Evolutionary conservation across 2,888 invertebrate genomes (phyloP).

Genomic region (Pollenia amentaria): DNA sequence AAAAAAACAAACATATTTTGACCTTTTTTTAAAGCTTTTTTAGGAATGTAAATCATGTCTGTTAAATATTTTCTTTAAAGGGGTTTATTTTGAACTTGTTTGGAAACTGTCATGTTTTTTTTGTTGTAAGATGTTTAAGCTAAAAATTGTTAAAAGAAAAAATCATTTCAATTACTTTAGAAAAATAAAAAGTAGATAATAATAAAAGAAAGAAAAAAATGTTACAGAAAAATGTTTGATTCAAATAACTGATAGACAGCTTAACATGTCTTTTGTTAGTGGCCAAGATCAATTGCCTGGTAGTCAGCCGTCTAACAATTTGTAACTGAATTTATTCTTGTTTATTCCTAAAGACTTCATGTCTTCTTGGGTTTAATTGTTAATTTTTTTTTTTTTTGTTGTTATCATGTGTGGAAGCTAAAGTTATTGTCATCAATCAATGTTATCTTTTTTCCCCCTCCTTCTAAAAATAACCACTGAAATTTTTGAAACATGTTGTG

Average conservation of each 20-base stretch:
- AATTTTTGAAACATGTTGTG: conserved; percentile 24
- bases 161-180: conserved; percentile 2
- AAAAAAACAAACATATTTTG: background rate
- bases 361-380: conserved; percentile 70
- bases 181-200: background rate
- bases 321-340: conserved; percentile 25
- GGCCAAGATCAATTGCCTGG: conserved; percentile 73
- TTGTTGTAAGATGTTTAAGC: conserved; percentile 33
- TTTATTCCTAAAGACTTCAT: conserved; percentile 38
- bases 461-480: conserved; percentile 31
- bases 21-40: conserved; percentile 1
- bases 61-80: background rate
- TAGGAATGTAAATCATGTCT: background rate
- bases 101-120: conserved; percentile 58
- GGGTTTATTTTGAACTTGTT: conserved; percentile 8
- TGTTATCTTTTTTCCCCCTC: conserved; percentile 71
- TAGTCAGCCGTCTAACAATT: conserved; percentile 30
- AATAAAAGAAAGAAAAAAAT: background rate
- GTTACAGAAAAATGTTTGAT: conserved; percentile 25
- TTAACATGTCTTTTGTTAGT: conserved; percentile 74
- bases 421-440: conserved; percentile 79
- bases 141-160: background rate
- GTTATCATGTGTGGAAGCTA: conserved; percentile 64
- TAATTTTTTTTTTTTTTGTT: conserved; percentile 7
- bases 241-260: conserved; percentile 72